These are phyloP conservation scores for Xiphorhynchus elegans DNA, from an alignment of 2,113 vertebrate species.

Conservation along the genomic window DNA sequence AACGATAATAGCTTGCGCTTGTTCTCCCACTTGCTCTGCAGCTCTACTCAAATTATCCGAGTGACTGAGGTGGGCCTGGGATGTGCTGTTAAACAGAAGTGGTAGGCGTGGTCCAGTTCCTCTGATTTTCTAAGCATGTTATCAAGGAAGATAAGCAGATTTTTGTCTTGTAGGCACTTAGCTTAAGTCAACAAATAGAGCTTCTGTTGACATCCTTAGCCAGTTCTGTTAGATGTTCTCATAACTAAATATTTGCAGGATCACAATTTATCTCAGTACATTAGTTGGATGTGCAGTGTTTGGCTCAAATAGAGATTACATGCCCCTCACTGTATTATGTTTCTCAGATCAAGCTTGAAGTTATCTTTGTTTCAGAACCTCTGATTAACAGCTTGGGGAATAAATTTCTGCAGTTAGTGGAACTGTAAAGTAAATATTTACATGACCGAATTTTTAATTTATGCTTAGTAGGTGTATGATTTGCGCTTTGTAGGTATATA, in stretches of 20 bases:
- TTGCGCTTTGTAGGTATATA: not conserved
- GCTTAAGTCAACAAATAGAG: not conserved
- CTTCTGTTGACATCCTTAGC: not conserved
- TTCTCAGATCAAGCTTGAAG: not conserved
- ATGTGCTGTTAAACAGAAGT: not conserved
- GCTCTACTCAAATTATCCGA: not conserved
- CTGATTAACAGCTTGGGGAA: not conserved
- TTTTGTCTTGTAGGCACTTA: constrained; percentile 9
- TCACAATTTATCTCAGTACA: not conserved
- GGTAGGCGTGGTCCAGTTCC: not conserved
- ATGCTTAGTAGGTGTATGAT: not conserved
- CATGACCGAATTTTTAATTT: not conserved
- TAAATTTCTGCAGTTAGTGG: not conserved
- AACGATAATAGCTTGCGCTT: not conserved
- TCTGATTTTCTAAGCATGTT: not conserved
- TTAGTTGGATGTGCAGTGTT: not conserved
- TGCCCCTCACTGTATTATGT: not conserved
- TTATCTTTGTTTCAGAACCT: not conserved
- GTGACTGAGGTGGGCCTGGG: not conserved
- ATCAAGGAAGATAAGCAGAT: not conserved
- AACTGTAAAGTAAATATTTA: not conserved
- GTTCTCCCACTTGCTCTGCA: not conserved
- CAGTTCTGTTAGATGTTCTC: not conserved
- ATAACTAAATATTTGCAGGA: not conserved
- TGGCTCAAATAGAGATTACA: not conserved